Evolutionary conservation across 2,888 invertebrate genomes (phyloP).

Genomic region (Abrostola tripartita): DNA sequence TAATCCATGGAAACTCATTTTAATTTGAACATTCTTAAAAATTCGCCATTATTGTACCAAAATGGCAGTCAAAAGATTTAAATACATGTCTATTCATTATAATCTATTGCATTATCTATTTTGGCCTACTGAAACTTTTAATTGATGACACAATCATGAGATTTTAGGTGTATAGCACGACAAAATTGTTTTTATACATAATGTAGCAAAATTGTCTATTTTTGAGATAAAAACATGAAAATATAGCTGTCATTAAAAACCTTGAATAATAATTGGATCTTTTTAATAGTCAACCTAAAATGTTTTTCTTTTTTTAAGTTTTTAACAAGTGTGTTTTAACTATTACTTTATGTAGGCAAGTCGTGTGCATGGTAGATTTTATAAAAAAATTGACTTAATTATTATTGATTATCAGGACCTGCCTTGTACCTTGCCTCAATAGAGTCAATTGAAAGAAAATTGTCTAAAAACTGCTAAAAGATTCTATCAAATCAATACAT

Average conservation of each 20-base stretch:
- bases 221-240: constrained; percentile 20
- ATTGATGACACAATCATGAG: constrained; percentile 13
- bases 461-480: constrained; percentile 37
- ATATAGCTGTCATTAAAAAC: constrained; percentile 2
- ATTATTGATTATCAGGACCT: constrained; percentile 17
- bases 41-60: constrained; percentile 2
- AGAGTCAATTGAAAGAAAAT: constrained; percentile 38
- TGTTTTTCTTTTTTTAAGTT: constrained; percentile 7
- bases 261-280: constrained; percentile 27
- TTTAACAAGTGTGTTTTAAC: neutral
- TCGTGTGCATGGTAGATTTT: constrained; percentile 1
- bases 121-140: constrained; percentile 17
- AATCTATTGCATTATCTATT: constrained; percentile 20
- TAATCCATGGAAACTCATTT: too few relatives aligned
- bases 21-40: too few relatives aligned
- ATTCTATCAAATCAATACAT: constrained; percentile 42
- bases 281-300: constrained; percentile 4
- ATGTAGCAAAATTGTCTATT: neutral
- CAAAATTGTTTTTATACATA: constrained; percentile 6
- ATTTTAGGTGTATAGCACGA: constrained; percentile 11
- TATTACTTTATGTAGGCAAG: constrained; percentile 12
- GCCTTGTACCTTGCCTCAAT: constrained; percentile 36
- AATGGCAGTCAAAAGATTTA: constrained; percentile 23
- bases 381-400: constrained; percentile 4
- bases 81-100: constrained; percentile 1